Conservation (phyloP, 2,113 vertebrate species). For the Bubo scandiacus region DNA sequence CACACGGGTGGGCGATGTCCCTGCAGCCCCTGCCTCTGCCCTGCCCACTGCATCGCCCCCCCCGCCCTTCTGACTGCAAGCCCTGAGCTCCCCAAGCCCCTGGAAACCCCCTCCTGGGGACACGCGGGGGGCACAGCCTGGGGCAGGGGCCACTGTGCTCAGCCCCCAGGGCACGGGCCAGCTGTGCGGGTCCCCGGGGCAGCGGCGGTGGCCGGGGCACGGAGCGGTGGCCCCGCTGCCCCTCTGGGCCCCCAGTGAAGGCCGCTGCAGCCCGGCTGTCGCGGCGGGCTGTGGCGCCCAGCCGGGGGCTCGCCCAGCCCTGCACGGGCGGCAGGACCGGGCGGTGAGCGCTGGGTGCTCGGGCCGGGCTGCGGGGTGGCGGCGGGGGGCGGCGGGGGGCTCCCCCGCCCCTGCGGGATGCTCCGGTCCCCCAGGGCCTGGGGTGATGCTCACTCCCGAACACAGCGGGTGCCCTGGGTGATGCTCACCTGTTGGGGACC, state of each 20-base stretch:
- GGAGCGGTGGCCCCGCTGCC: not conserved
- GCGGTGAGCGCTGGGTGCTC: not conserved
- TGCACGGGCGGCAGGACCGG: not conserved
- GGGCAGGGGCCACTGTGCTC: not conserved
- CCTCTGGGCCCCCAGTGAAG: not conserved
- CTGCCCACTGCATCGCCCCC: not conserved
- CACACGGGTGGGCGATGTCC: not conserved
- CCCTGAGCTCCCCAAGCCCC: not conserved
- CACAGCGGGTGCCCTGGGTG: not conserved
- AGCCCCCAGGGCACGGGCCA: not conserved
- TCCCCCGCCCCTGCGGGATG: not conserved
- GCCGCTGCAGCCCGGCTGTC: not conserved
- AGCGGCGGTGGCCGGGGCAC: fast-evolving
- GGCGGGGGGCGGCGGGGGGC: not conserved
- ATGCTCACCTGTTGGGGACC: not conserved
- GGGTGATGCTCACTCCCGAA: not conserved
- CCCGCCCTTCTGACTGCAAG: not conserved
- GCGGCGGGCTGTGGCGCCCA: not conserved
- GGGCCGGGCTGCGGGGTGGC: not conserved
- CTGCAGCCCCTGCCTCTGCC: not conserved
- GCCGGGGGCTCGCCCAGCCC: not conserved
- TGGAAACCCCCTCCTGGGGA: not conserved
- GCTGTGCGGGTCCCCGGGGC: not conserved
- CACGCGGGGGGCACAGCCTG: not conserved
- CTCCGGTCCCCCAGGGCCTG: not conserved